A percentile compares a stretch with the other conserved stretches of the same genome.
phyloP scores from a whole-genome alignment of 2,113 vertebrate genomes.

The Hyperoodon ampullatus region DNA sequence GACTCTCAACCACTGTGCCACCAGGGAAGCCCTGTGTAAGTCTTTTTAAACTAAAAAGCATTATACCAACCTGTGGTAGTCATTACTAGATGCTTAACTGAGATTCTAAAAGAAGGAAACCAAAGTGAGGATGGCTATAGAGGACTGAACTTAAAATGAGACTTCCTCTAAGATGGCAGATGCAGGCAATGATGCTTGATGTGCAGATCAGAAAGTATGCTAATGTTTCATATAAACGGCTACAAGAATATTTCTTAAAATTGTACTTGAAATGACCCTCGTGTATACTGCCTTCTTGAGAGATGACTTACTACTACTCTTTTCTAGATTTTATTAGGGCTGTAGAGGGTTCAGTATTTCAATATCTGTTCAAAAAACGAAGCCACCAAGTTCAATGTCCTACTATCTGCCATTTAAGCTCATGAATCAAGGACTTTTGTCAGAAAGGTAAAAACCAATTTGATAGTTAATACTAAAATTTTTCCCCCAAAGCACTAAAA shows the following conservation, averaged over 20 bases:
- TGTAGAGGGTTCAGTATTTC: background rate
- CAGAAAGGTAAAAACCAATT: constrained; percentile 23
- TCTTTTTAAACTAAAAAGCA: constrained; percentile 36
- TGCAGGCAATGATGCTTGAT: background rate
- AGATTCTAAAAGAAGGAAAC: constrained; percentile 30
- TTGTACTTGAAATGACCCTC: background rate
- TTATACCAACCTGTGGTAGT: background rate
- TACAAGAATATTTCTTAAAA: background rate
- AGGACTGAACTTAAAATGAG: background rate
- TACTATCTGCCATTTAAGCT: background rate
- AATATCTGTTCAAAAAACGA: background rate
- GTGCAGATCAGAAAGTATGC: background rate
- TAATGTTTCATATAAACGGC: background rate
- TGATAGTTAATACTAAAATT: constrained; percentile 32
- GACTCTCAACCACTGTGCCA: too few relatives aligned
- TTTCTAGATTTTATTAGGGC: constrained; percentile 8
- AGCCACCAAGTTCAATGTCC: background rate
- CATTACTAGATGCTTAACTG: background rate
- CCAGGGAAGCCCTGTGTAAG: background rate
- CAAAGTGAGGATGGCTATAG: background rate
- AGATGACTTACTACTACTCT: background rate
- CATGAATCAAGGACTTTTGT: constrained; percentile 23
- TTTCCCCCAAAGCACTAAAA: background rate
- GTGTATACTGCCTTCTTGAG: background rate
- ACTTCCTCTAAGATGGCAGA: background rate